Evolutionary conservation across 2,888 invertebrate species (phyloP).

Genomic region (Thecophora atra): DNA sequence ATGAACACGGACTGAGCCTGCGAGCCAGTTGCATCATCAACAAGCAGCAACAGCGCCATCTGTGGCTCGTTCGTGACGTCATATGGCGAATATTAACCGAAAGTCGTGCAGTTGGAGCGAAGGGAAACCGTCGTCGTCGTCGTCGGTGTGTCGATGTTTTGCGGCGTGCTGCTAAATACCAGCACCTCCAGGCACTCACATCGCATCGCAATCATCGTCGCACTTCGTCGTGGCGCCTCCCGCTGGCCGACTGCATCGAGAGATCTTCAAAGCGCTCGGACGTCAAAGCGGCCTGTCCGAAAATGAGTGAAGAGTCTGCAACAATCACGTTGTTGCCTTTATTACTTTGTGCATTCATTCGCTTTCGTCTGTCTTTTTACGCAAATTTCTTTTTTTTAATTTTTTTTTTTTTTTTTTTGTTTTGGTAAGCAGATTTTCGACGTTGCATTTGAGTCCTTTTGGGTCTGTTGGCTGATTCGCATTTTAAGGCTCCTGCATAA

Average conservation of each 20-base stretch:
- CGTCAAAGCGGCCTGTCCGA: background rate
- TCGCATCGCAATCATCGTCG: background rate
- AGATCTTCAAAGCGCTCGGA: background rate
- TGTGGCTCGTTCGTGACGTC: background rate
- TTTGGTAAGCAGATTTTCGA: too few relatives aligned
- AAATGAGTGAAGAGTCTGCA: too few relatives aligned
- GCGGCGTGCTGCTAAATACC: background rate
- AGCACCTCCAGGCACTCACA: background rate
- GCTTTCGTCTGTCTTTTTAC: background rate
- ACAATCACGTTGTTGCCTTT: background rate
- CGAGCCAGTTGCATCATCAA: background rate
- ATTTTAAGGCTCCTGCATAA: conserved; percentile 25
- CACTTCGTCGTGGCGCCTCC: background rate
- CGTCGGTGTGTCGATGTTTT: background rate
- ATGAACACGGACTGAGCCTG: background rate
- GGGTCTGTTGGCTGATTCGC: conserved; percentile 13
- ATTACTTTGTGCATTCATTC: background rate
- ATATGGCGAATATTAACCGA: conserved; percentile 27
- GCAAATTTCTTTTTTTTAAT: too few relatives aligned
- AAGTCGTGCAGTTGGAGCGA: background rate
- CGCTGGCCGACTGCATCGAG: background rate
- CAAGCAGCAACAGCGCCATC: background rate
- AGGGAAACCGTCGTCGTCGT: background rate
- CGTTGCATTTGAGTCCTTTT: background rate
- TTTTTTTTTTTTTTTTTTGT: too few relatives aligned